Evolutionary conservation across 2,797 vertebrate genomes (phyloP).

Genomic region (Chelon labrosus): DNA sequence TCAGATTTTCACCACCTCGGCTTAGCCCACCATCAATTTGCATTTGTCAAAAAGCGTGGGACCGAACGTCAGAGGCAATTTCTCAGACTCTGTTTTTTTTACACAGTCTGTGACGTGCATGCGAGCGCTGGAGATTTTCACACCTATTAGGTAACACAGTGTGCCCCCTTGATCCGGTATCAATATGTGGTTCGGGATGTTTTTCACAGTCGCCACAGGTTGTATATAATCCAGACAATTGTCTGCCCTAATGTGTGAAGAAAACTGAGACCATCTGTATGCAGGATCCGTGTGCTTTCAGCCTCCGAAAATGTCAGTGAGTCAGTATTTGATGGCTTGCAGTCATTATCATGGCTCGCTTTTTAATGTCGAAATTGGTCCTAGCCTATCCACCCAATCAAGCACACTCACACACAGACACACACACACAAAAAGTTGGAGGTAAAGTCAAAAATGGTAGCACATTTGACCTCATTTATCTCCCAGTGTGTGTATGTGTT

Average conservation of each 20-base stretch:
- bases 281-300: not conserved
- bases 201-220: conserved; percentile 16
- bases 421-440: conserved; percentile 14
- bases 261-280: conserved; percentile 37
- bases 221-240: conserved; percentile 13
- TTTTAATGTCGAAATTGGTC: conserved; percentile 38
- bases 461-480: conserved; percentile 16
- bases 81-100: conserved; percentile 9
- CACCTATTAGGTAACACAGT: conserved; percentile 12
- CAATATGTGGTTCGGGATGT: conserved; percentile 13
- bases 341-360: conserved; percentile 24
- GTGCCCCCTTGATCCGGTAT: conserved; percentile 21
- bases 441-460: conserved; percentile 43
- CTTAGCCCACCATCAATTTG: conserved; percentile 7
- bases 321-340: conserved; percentile 28
- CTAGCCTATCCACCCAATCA: not conserved
- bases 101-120: not conserved
- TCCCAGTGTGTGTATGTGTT: conserved; percentile 23
- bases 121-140: conserved; percentile 9
- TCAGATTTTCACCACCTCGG: not conserved
- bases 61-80: conserved; percentile 23
- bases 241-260: conserved; percentile 8
- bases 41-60: conserved; percentile 29
- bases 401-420: not conserved
- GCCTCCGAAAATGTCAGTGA: conserved; percentile 44